Evolutionary conservation across 2,888 invertebrate genomes (phyloP).

Genomic region (Ochropleura plecta): DNA sequence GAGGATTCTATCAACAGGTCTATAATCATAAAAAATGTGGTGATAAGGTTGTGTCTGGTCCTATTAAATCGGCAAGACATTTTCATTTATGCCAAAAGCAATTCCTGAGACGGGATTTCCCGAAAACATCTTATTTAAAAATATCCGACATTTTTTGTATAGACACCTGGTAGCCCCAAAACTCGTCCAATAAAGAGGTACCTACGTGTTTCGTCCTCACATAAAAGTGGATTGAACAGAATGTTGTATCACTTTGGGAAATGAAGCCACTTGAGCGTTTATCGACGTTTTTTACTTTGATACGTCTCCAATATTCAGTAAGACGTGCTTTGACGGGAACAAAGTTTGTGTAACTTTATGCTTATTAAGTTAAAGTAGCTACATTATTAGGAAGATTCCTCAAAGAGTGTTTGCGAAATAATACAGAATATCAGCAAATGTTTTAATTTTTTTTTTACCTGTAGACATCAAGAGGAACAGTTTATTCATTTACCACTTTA

Average conservation of each 20-base stretch:
- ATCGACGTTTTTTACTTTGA: slow-evolving; percentile 74
- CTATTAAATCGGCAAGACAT: background rate
- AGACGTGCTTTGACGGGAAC: slow-evolving; percentile 65
- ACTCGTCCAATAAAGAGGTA: slow-evolving; percentile 69
- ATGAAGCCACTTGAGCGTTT: slow-evolving; percentile 77
- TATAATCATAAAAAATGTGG: background rate
- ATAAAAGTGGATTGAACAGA: slow-evolving; percentile 77
- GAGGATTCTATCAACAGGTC: too few species aligned
- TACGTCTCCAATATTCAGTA: slow-evolving; percentile 67
- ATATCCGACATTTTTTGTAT: slow-evolving; percentile 48
- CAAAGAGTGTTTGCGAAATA: background rate
- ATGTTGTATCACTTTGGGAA: slow-evolving; percentile 81
- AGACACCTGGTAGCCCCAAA: slow-evolving; percentile 58
- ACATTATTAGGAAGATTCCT: background rate
- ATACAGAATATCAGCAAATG: background rate
- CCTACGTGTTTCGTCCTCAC: slow-evolving; percentile 66
- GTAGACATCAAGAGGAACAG: too few species aligned
- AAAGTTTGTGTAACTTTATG: slow-evolving; percentile 55
- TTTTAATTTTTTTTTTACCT: too few species aligned
- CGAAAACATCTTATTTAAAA: slow-evolving; percentile 41
- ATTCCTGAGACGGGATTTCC: background rate
- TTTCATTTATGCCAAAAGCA: slow-evolving; percentile 3
- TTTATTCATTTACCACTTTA: background rate
- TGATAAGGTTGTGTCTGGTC: background rate
- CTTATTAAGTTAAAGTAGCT: slow-evolving; percentile 20